These are phyloP conservation scores for Oryzias woworae DNA, from an alignment of 2,113 vertebrate species.

Conservation along the genomic window DNA sequence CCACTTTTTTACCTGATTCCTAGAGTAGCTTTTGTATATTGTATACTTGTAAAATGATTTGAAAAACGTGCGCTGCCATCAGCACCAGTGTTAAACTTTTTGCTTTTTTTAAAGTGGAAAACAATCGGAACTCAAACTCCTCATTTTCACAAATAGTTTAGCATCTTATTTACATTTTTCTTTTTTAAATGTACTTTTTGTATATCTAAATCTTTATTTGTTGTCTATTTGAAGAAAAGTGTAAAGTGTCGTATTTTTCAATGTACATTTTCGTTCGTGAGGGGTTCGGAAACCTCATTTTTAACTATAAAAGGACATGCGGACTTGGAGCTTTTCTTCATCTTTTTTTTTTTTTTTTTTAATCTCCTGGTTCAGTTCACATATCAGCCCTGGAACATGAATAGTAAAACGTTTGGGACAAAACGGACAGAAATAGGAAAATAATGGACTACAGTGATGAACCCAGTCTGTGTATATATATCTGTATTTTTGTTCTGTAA, in stretches of 20 bases:
- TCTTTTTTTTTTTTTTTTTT: background rate
- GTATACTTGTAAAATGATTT: slow-evolving; percentile 61
- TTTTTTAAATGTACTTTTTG: slow-evolving; percentile 46
- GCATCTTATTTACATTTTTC: slow-evolving; percentile 19
- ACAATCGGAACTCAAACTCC: slow-evolving; percentile 16
- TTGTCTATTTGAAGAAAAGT: slow-evolving; percentile 41
- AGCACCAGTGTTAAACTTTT: slow-evolving; percentile 47
- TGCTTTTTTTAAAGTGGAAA: slow-evolving; percentile 28
- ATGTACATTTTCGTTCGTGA: slow-evolving; percentile 48
- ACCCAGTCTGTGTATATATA: slow-evolving; percentile 76
- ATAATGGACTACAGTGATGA: slow-evolving; percentile 57
- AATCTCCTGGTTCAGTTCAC: slow-evolving; percentile 28
- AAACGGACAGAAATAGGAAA: slow-evolving; percentile 13
- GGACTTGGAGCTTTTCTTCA: slow-evolving; percentile 10
- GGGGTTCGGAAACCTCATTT: slow-evolving; percentile 22
- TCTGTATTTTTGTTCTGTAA: slow-evolving; percentile 78
- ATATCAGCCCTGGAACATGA: slow-evolving; percentile 10
- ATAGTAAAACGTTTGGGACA: slow-evolving; percentile 16
- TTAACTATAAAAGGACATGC: slow-evolving; percentile 33
- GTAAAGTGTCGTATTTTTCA: slow-evolving; percentile 67
- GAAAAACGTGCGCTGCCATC: slow-evolving; percentile 42
- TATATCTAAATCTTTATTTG: slow-evolving; percentile 61
- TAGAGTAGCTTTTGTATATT: slow-evolving; percentile 61
- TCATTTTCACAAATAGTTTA: slow-evolving; percentile 34
- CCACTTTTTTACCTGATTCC: slow-evolving; percentile 11